A percentile compares a stretch with the other conserved stretches of the same genome.
phyloP scores from a whole-genome alignment of 2,113 vertebrate species.

The Mormoops blainvillei region DNA sequence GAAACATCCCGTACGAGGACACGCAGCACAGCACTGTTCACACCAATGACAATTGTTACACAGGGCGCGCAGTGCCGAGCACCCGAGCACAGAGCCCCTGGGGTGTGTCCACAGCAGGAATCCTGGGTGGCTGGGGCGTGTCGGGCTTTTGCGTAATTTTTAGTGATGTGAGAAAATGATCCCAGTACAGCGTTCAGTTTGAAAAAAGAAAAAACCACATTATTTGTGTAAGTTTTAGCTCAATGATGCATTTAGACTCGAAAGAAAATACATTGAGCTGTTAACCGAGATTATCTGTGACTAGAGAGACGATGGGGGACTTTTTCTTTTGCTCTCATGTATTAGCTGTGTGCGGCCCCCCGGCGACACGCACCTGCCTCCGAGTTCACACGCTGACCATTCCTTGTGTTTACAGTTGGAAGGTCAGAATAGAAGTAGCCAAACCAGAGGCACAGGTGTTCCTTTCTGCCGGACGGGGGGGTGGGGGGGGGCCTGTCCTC shows the following conservation, averaged over 20 bases:
- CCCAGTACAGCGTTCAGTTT: background rate
- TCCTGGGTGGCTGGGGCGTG: rapidly evolving
- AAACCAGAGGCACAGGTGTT: background rate
- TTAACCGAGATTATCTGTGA: background rate
- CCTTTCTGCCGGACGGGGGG: rapidly evolving
- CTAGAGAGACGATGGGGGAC: rapidly evolving
- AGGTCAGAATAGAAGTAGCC: background rate
- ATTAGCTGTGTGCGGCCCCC: background rate
- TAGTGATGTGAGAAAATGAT: background rate
- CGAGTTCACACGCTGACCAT: background rate
- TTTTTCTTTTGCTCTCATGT: too few species aligned
- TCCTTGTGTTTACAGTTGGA: background rate
- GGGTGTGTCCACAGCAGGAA: rapidly evolving
- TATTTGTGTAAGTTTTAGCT: background rate
- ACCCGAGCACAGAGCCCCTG: background rate
- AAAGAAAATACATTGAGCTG: background rate
- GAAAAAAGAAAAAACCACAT: background rate
- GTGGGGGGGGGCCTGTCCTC: too few species aligned
- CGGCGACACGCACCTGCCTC: background rate
- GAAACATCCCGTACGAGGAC: rapidly evolving
- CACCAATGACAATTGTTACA: background rate
- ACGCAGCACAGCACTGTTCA: too few species aligned
- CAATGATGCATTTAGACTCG: background rate
- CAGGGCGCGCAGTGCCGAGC: rapidly evolving
- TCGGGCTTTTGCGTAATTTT: background rate